Evolutionary conservation across 2,113 vertebrate species (phyloP).

Genomic region (Oreochromis spilurus): DNA sequence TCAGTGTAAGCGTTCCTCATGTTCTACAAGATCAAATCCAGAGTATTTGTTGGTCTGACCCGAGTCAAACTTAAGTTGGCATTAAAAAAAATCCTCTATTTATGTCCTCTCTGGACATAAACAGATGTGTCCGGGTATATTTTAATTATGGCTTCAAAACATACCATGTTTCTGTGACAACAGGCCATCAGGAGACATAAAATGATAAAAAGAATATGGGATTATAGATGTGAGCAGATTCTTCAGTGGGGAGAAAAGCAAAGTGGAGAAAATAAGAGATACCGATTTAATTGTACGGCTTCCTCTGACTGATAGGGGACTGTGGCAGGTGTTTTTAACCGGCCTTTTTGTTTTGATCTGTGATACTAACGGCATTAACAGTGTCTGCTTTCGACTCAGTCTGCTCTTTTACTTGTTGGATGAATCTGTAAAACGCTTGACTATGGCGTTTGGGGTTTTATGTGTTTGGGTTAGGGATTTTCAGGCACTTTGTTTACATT

Average conservation of each 20-base stretch:
- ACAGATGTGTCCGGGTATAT: not conserved
- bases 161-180: not conserved
- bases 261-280: not conserved
- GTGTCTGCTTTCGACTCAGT: not conserved
- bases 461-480: not conserved
- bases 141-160: not conserved
- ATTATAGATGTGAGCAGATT: not conserved
- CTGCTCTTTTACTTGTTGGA: not conserved
- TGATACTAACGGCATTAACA: not conserved
- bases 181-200: not conserved
- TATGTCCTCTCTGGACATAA: not conserved
- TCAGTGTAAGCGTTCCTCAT: not conserved
- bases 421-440: not conserved
- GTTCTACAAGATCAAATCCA: not conserved
- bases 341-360: not conserved
- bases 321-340: not conserved
- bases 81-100: not conserved
- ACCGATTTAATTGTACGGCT: not conserved
- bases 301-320: not conserved
- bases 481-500: not conserved
- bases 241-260: not conserved
- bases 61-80: not conserved
- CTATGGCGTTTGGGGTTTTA: not conserved
- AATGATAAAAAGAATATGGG: not conserved
- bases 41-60: not conserved